Percentiles rank a stretch among this genome's conserved stretches.
phyloP scores from a whole-genome alignment of 1,140 invertebrate genomes.

The Drosophila pruinosa region DNA sequence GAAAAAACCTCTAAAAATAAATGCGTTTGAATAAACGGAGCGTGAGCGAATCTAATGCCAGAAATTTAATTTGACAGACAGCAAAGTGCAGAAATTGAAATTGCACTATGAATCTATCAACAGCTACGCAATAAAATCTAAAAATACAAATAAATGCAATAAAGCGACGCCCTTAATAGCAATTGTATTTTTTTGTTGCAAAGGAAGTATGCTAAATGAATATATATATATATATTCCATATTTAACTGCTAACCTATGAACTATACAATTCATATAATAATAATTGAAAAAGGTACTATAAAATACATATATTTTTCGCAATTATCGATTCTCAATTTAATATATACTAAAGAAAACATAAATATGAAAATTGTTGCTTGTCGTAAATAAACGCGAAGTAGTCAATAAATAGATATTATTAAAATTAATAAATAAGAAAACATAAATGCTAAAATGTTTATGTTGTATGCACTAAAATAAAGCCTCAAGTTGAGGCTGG shows the following conservation, averaged over 20 bases:
- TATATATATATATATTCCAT: no score
- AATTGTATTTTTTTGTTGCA: not conserved
- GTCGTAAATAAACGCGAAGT: no score
- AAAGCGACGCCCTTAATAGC: not conserved
- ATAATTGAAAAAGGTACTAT: no score
- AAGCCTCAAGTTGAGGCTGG: not conserved
- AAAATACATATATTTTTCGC: no score
- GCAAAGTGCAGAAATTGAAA: conserved; percentile 44
- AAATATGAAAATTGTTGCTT: no score
- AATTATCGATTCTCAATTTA: no score
- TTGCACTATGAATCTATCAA: conserved; percentile 62
- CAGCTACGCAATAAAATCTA: conserved; percentile 54
- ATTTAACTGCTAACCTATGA: no score
- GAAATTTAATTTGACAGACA: conserved; percentile 57
- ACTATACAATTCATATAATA: no score
- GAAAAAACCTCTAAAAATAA: conserved; percentile 49
- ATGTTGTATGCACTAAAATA: not conserved
- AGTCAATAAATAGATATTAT: not conserved
- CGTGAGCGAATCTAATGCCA: conserved; percentile 29
- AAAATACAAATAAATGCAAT: conserved; percentile 30
- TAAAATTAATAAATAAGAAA: no score
- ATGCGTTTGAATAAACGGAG: conserved; percentile 16
- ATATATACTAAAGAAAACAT: no score
- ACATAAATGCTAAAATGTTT: not conserved
- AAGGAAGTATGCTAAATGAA: not conserved